Evolutionary conservation across 2,113 vertebrate genomes (phyloP), one percentile per base, ranked within the genome.

Genomic region (Austrofundulus limnaeus): DNA sequence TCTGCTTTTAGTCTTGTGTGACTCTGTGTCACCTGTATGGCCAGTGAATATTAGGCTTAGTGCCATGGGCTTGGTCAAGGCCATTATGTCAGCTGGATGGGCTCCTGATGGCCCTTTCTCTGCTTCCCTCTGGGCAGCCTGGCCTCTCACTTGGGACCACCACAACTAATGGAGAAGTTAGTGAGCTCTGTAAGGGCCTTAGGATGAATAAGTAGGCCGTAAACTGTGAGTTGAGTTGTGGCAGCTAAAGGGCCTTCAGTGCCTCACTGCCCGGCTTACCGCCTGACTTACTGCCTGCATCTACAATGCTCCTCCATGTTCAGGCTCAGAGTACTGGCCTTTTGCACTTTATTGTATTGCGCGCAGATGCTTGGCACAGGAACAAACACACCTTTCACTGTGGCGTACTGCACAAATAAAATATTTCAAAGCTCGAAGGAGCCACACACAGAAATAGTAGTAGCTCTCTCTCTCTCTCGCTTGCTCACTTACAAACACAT

Each of bases 181-280:
- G 82, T 77, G 75, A 74, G 62, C 75, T 77, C 76, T 83, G 75
- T 58, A 70, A 83, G 66, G 75, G 75, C 86, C 83, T 74, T 66
- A 82, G 84, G 85, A 90, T 78, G 84, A 92, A 89, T 80, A 87
- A 88, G 85, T 82, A 75, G 80, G 83, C 78, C 85, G 85, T 87
- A 88, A 88, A 89, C 79, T 85, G 81, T 73, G 81, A 85, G 81
- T 78, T 76, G 83, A 80, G 83, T 82, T 81, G 85, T 82, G 80
- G 82, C 75, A 86, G 81, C 78, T 80, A 81, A 85, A 88, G 78
- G 84, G 85, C 84, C 78, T 82, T 86, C 74, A 78, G 70, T 79
- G 81, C 86, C 69, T 84, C 77, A 80, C 80, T 82, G 84, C 74
- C 80, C 66, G 9, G 73, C 80, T 86, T 83, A 82, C 75, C 61